Evolutionary conservation across 2,888 invertebrate species (phyloP), one percentile per base, ranked within the genome.

Genomic region (Macrostomum cliftonense): DNA sequence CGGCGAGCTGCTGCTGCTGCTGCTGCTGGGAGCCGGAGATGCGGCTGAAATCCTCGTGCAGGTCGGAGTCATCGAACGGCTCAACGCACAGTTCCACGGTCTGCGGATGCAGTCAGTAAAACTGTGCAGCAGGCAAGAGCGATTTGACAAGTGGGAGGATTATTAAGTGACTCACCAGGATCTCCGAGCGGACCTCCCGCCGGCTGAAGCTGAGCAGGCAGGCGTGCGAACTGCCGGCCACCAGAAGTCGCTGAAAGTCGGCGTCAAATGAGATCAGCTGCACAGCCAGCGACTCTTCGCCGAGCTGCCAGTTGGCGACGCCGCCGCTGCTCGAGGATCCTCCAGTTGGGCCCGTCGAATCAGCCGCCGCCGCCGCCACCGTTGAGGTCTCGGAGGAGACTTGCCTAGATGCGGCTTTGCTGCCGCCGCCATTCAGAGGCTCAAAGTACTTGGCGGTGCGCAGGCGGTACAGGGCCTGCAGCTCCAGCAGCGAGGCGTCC

Each of bases 391-490:
- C 28, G 28, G 28, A 28, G 28, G 28, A 28, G 9, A 28, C 28
- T 9, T 28, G 28, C 5, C 28, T 4, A 9, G 56, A 57, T 13
- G 64, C 62, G 46, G 58, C 55, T 14, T 59, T 57, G 47, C 58
- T 56, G n/a, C 46, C 55, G 53, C 59, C 56, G 58, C 65, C n/a
- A n/a, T n/a, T 77, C 55, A 79, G 78, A 63, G 79, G 78, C 66
- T 83, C 83, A 70, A 83, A 83, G 50, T 82, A 77, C 76, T 93
- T 91, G 59, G 86, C 83, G 67, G 91, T 91, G 77, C 93, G 95
- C 64, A 95, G 55, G 77, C 93, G 93, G 76, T 95, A 95, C 65
- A 95, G 77, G 63, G 91, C 82, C 76, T 93, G 91, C 61, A 97
- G 45, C 53, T 49, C 54, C 63, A 63, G 62, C 56, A 62, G 88